Conservation (phyloP, 2,113 vertebrate species). For the Raja brachyura region DNA sequence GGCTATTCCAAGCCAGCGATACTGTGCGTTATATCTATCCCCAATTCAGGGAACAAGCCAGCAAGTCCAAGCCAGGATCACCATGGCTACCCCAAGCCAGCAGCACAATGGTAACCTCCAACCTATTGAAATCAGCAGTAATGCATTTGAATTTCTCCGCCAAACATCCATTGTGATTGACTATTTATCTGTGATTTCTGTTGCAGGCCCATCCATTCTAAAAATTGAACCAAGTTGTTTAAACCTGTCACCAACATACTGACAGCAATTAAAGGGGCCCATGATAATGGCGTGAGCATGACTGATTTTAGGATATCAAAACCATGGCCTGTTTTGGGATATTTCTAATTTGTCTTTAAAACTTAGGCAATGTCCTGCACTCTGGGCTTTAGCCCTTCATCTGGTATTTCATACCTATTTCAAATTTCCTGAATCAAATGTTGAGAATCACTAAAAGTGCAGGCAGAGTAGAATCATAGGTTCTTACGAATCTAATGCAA, state of each 20-base stretch:
- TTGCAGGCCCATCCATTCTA: not conserved
- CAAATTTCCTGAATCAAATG: not conserved
- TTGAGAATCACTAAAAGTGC: not conserved
- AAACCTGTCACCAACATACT: not conserved
- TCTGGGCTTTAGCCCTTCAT: not conserved
- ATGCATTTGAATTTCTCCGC: not conserved
- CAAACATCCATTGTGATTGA: not conserved
- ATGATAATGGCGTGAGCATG: not conserved
- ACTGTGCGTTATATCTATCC: too few species aligned
- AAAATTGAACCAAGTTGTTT: not conserved
- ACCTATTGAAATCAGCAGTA: not conserved
- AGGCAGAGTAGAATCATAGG: not conserved
- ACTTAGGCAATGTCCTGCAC: slow-evolving; percentile 1
- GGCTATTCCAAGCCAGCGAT: too few species aligned
- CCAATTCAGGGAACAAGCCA: too few species aligned
- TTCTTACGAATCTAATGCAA: not conserved
- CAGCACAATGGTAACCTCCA: not conserved
- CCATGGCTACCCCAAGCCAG: not conserved
- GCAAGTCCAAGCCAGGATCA: not conserved
- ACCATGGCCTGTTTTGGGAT: too few species aligned
- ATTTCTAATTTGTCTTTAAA: not conserved
- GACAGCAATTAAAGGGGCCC: too few species aligned
- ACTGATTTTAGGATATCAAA: not conserved
- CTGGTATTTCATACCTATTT: not conserved
- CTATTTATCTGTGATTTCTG: not conserved